Evolutionary conservation across 1,140 invertebrate species (phyloP).

Genomic region (Bombus affinis): DNA sequence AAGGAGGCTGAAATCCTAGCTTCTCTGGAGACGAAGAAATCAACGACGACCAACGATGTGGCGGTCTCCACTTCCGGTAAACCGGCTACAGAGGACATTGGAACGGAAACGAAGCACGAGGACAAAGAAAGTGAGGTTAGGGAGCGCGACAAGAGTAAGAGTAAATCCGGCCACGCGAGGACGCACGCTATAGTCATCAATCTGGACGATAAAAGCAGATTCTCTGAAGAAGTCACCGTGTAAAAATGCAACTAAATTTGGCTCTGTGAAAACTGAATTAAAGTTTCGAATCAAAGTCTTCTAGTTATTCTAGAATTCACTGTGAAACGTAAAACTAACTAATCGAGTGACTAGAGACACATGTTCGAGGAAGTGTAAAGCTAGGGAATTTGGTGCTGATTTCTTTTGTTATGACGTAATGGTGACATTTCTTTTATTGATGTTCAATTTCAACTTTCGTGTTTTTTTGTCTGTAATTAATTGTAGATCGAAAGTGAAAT

Average conservation of each 20-base stretch:
- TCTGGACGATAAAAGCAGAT: conserved; percentile 90
- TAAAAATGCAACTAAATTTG: conserved; percentile 75
- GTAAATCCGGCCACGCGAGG: conserved; percentile 86
- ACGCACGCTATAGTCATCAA: conserved; percentile 90
- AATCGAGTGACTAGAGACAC: not conserved
- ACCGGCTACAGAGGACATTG: conserved; percentile 63
- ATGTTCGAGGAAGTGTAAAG: not conserved
- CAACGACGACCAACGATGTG: conserved; percentile 41
- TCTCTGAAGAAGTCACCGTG: conserved; percentile 91
- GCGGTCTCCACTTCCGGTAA: conserved; percentile 59
- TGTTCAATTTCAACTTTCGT: not conserved
- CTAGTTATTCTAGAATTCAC: not conserved
- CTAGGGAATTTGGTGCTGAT: not conserved
- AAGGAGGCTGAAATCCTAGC: conserved; percentile 41
- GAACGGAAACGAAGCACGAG: conserved; percentile 75
- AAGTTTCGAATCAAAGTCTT: not conserved
- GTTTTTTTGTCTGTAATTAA: not conserved
- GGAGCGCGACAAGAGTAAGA: conserved; percentile 78
- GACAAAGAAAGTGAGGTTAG: conserved; percentile 56
- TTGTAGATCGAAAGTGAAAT: not conserved
- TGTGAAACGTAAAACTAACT: not conserved
- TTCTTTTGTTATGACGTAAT: too few relatives aligned
- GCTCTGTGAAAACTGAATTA: not conserved
- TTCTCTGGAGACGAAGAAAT: conserved; percentile 38
- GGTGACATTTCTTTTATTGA: not conserved